Conservation (phyloP, 2,113 vertebrate species). For the Abramis brama region DNA sequence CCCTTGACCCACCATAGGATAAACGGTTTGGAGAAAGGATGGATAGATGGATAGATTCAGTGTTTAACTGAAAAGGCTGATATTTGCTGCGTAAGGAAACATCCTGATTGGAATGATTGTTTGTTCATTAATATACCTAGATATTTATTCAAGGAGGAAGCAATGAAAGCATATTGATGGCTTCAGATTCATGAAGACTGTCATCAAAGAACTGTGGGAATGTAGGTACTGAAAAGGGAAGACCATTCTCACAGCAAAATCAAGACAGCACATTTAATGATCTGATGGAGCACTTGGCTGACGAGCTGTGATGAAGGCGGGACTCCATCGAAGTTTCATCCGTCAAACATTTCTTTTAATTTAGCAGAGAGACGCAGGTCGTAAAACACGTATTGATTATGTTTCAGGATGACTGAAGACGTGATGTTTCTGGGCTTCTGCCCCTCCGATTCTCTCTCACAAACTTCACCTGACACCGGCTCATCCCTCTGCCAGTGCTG, state of each 20-base stretch:
- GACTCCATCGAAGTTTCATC: slow-evolving; percentile 33
- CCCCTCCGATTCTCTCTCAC: slow-evolving; percentile 28
- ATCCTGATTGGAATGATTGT: neutral
- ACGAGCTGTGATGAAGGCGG: slow-evolving; percentile 32
- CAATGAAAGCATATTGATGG: neutral
- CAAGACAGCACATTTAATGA: neutral
- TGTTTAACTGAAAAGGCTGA: neutral
- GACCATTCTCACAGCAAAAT: neutral
- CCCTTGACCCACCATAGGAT: no score
- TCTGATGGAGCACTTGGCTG: slow-evolving; percentile 19
- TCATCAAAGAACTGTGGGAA: neutral
- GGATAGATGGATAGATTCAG: neutral
- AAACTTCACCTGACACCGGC: slow-evolving; percentile 27
- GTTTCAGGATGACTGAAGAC: slow-evolving; percentile 54
- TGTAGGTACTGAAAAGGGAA: neutral
- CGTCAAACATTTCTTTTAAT: slow-evolving; percentile 52
- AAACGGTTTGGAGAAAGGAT: no score
- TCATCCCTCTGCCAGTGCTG: slow-evolving; percentile 25
- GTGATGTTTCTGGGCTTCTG: slow-evolving; percentile 40
- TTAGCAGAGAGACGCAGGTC: slow-evolving; percentile 46
- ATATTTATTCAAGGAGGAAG: neutral
- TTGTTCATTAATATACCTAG: neutral
- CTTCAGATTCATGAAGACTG: neutral
- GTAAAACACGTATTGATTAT: slow-evolving; percentile 58
- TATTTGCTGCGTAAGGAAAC: neutral